Percentiles rank a stretch among this genome's conserved stretches.
These are phyloP conservation scores for Passer montanus DNA, from an alignment of 2,113 vertebrate species.

Conservation along the genomic window DNA sequence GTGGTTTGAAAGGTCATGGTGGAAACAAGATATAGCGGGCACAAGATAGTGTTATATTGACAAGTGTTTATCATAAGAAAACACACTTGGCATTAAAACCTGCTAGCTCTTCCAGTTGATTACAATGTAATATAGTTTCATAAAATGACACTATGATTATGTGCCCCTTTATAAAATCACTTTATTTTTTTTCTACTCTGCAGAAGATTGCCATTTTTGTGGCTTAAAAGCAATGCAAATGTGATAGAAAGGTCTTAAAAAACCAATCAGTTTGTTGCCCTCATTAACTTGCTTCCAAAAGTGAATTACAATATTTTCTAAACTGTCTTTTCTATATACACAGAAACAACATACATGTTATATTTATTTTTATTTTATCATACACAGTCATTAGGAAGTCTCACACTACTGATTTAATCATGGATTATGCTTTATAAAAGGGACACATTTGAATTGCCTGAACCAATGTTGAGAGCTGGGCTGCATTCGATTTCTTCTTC, in stretches of 20 bases:
- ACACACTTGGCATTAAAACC: background rate
- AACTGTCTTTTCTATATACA: background rate
- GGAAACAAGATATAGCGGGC: constrained; percentile 46
- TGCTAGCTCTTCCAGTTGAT: background rate
- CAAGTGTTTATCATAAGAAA: constrained; percentile 45
- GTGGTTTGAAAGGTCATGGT: constrained; percentile 59
- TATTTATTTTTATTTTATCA: constrained; percentile 19
- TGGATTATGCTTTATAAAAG: constrained; percentile 19
- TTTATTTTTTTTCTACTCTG: background rate
- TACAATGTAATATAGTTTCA: background rate
- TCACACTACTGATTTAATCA: background rate
- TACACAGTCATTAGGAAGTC: constrained; percentile 14
- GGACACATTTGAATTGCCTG: background rate
- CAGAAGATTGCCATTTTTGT: background rate
- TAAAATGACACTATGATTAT: background rate
- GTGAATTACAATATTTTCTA: background rate
- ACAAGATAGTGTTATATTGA: constrained; percentile 14
- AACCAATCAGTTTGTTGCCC: background rate
- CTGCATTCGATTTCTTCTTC: background rate
- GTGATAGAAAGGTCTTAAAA: background rate
- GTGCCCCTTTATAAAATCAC: background rate
- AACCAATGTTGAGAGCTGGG: background rate
- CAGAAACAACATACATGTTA: background rate
- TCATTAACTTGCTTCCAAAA: constrained; percentile 43
- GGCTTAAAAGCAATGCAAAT: constrained; percentile 7